These are phyloP conservation scores for Atta texana DNA, from an alignment of 1,140 invertebrate species.

Conservation along the genomic window DNA sequence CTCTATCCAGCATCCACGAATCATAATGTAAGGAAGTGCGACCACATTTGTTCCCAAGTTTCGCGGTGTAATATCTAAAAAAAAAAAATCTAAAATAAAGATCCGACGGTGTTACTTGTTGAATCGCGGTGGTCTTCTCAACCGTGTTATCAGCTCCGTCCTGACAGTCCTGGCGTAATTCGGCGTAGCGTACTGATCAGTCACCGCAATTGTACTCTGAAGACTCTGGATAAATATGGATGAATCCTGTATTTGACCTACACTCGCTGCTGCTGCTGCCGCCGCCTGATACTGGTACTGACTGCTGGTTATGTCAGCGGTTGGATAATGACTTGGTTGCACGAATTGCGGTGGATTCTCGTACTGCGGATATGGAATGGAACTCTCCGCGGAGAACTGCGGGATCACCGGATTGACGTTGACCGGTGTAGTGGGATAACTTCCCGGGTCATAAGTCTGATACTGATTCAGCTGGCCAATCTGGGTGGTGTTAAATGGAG, in stretches of 20 bases:
- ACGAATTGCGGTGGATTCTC: constrained; percentile 78
- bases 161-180: constrained; percentile 80
- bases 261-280: constrained; percentile 59
- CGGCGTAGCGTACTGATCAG: constrained; percentile 79
- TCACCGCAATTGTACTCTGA: constrained; percentile 78
- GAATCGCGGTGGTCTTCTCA: constrained; percentile 78
- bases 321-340: constrained; percentile 77
- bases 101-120: constrained; percentile 75
- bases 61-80: neutral
- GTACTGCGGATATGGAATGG: constrained; percentile 77
- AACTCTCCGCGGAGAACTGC: constrained; percentile 78
- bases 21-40: neutral
- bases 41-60: constrained; percentile 14
- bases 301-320: constrained; percentile 74
- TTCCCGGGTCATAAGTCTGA: constrained; percentile 78
- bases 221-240: constrained; percentile 79
- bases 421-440: constrained; percentile 75
- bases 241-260: constrained; percentile 80
- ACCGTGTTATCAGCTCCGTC: constrained; percentile 77
- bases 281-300: constrained; percentile 79
- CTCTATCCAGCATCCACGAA: neutral
- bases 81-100: constrained; percentile 6
- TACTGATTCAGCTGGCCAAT: constrained; percentile 79
- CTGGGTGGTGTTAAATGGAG: constrained; percentile 74
- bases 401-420: constrained; percentile 78